Evolutionary conservation across 2,113 vertebrate species (phyloP), one percentile per base, ranked within the genome.

Genomic region (Chiloscyllium plagiosum): DNA sequence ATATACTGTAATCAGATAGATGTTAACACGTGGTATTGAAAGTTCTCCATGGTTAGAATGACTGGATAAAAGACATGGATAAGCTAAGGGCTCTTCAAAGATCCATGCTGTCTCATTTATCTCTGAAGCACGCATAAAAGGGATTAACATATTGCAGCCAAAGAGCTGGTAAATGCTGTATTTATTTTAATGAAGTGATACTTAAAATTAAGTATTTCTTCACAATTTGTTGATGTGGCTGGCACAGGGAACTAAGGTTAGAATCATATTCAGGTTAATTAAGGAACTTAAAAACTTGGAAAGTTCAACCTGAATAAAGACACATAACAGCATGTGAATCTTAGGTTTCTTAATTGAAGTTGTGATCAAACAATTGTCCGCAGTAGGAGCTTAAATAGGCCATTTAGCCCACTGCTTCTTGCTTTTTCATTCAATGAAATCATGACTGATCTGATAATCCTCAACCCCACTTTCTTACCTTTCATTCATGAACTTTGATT

Each of bases 131-230:
- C 68, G 47, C 66, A 72, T 72, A 95, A 61, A 95, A 37, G 42
- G 29, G 50, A 95, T 42, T 42, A 95, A 95, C 93, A 72, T 72
- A 33, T 95, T 68, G 24, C 37, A 70, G 17, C 8, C 93, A 12
- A 72, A 72, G 68, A 95, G 68, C 37, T 95, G 70, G 68, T 72
- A 68, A 33, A 42, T 95, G 68, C 29, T 13, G 47, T 50, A 95
- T 95, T 70, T 70, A 70, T 70, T 94, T 95, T 95, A 50, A 95
- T 42, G 42, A 94, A 66, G 37, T 72, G 65, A 50, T 69, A 24
- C 68, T 95, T 29, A 47, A 76, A 24, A 50, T 47, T 52, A 72
- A 95, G 15, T 70, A 95, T 95, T 95, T 10, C 20, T 70, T 72
- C 42, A 72, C 94, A 76, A 72, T 95, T 52, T 1, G 5, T 52